A percentile compares a stretch with the other conserved stretches of the same genome.
phyloP scores from a whole-genome alignment of 2,888 invertebrate genomes.

The Xestia xanthographa region DNA sequence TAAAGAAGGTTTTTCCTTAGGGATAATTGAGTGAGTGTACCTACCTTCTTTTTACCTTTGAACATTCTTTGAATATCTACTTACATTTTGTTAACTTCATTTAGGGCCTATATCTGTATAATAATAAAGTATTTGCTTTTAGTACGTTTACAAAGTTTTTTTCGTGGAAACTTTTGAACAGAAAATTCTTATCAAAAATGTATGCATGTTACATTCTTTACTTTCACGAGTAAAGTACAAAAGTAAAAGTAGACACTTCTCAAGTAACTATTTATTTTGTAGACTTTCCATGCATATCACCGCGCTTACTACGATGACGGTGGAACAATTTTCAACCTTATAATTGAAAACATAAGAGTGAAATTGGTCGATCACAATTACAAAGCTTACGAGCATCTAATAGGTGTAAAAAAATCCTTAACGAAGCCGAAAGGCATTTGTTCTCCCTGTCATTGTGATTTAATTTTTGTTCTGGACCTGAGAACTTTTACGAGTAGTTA shows the following conservation, averaged over 20 bases:
- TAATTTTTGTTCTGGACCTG: background rate
- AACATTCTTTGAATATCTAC: background rate
- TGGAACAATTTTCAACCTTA: background rate
- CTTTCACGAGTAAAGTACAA: background rate
- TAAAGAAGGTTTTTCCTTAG: slow-evolving; percentile 14
- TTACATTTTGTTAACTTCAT: slow-evolving; percentile 4
- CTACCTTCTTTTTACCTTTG: background rate
- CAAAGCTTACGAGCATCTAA: background rate
- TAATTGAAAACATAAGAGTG: no score
- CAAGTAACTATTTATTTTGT: background rate
- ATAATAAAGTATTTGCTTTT: background rate
- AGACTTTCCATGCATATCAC: background rate
- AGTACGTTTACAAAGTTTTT: background rate
- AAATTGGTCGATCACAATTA: no score
- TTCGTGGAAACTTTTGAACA: no score
- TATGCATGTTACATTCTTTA: background rate
- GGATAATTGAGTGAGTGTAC: slow-evolving; percentile 1
- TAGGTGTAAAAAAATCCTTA: background rate
- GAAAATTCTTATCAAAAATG: background rate
- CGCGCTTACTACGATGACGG: background rate
- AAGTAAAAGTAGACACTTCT: background rate
- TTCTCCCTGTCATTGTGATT: background rate
- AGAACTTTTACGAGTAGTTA: background rate
- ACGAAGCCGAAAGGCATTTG: background rate
- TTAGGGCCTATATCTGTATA: background rate